Evolutionary conservation across 1,140 invertebrate genomes (phyloP), one percentile per base, ranked within the genome.

Genomic region (Drosophila azteca): DNA sequence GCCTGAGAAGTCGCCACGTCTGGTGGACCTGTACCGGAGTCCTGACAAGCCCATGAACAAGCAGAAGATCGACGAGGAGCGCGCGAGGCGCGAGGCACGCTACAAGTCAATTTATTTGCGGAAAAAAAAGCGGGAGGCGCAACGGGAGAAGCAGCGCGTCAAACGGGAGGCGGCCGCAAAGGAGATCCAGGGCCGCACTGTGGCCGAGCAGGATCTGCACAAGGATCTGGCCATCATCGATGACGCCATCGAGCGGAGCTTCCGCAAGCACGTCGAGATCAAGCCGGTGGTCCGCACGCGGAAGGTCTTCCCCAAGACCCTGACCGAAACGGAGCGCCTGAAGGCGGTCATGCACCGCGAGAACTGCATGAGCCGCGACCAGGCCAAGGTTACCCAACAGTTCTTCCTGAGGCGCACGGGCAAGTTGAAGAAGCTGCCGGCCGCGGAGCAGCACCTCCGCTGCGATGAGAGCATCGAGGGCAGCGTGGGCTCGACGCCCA

Each of bases 101-200:
- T 91, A 91, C 49, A 88, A 89, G 52, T 63, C 90, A 7, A 76
- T 91, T 0, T 91, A 89, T 46, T 11, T 90, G 17, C 62, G 73
- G 0, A 82, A 70, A 0, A 91, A 90, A 20, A 31, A 75, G 15
- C 59, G 73, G 0, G 24, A 51, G 8, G 53, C 57, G 0, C 44
- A 75, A 15, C 17, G 59, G 4, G 50, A 66, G 1, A 6, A 53
- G 7, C 63, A 65, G 49, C 57, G 45, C 0, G 63, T 61, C 11
- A 39, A 62, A 13, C 20, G 78, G 9, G 59, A 80, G 15, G 61
- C 72, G 15, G 71, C 50, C 3, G 54, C 45, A 15, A 64, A 67
- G 20, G 82, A 82, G 39, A 63, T 76, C 0, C 31, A 71, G 8
- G 82, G 52, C 0, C 71, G 74, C 22, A 85, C 70, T 0, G 68